phyloP scores from a whole-genome alignment of 2,888 invertebrate genomes.

The Lottia gigantea region DNA sequence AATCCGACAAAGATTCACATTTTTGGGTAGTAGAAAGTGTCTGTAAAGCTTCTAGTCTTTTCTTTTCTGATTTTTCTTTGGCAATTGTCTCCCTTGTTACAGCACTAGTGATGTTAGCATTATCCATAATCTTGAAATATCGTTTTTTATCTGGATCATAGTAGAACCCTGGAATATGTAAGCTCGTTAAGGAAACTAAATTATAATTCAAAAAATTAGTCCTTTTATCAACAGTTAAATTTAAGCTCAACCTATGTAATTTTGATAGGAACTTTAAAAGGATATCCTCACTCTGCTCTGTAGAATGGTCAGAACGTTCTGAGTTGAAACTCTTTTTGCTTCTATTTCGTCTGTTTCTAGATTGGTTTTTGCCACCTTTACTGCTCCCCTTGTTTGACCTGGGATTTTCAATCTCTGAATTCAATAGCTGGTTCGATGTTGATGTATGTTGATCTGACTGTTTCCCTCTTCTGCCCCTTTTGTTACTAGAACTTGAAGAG shows the following conservation, averaged over 20 bases:
- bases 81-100: slow-evolving; percentile 53
- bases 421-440: no score
- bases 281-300: slow-evolving; percentile 1
- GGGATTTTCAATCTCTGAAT: no score
- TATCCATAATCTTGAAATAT: slow-evolving; percentile 61
- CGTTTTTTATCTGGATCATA: slow-evolving; percentile 60
- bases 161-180: slow-evolving; percentile 62
- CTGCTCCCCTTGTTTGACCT: no score
- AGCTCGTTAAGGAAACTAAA: slow-evolving; percentile 26
- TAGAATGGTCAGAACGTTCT: neutral
- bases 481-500: no score
- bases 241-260: no score
- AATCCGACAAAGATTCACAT: neutral
- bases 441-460: no score
- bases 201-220: no score
- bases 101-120: slow-evolving; percentile 30
- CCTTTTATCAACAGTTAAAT: no score
- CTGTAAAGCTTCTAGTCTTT: slow-evolving; percentile 40
- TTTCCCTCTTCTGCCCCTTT: no score
- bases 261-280: neutral
- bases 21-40: neutral
- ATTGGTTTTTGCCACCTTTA: no score
- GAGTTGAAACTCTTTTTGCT: neutral
- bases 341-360: no score
- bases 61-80: slow-evolving; percentile 43